Evolutionary conservation across 2,113 vertebrate species (phyloP), one percentile per base, ranked within the genome.

Genomic region (Mormyrus iriodes): DNA sequence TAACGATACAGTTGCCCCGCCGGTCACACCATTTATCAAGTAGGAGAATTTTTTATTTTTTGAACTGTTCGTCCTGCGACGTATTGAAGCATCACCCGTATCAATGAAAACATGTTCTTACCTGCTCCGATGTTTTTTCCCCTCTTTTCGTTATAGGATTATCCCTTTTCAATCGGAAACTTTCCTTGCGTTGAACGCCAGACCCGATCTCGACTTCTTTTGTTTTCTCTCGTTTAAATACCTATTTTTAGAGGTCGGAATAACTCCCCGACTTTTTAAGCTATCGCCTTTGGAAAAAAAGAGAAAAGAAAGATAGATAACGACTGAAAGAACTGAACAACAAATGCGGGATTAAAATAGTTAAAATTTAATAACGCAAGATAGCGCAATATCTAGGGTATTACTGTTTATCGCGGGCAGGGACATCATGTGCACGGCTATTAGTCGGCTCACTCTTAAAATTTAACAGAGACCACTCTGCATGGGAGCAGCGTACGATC

Each of bases 151-250:
- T 88, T 76, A 49, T 46, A 48, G 51, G 31, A 82, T 88, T 88
- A 82, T 88, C 76, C 76, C 83, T 42, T 73, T 79, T 51, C 88
- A 88, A 65, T 82, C 27, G 31, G 49, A 88, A 88, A 48, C 76
- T 88, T 88, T 88, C 49, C 48, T 83, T 79, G 4, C 49, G 48
- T 53, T 51, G 73, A 53, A 44, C 49, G 52, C 49, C 24, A 49
- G 61, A 46, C 35, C 44, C 15, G 61, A 88, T 73, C 39, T 58
- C 27, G 88, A 88, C 21, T 88, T 82, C 19, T 88, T 82, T 88
- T 79, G 73, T 53, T 35, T 46, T 83, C 4, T 82, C 27, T 61
- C 35, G 27, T 87, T 87, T 61, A 87, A 52, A 35, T 86, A n/a
- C 35, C 31, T 87, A n/a, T 88, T 73, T 84, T 19, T 79, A 39